A percentile compares a stretch with the other conserved stretches of the same genome.
Evolutionary conservation across 2,888 invertebrate species (phyloP).

Genomic region (Anticlea derivata): DNA sequence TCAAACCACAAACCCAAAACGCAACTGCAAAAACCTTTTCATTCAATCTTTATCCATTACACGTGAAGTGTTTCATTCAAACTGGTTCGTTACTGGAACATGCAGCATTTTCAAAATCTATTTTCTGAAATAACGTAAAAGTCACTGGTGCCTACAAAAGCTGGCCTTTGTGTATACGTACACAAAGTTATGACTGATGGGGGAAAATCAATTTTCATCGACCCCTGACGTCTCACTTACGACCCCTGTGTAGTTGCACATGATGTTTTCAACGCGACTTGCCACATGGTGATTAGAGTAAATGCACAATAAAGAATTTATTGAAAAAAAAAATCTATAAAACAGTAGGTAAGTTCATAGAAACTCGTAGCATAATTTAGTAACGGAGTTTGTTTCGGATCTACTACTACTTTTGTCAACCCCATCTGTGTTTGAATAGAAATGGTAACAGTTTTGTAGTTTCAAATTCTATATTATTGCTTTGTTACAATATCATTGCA

Average conservation of each 20-base stretch:
- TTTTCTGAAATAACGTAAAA: constrained; percentile 40
- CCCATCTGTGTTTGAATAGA: no score
- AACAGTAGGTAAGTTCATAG: no score
- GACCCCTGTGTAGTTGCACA: constrained; percentile 44
- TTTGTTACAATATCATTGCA: no score
- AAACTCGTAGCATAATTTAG: no score
- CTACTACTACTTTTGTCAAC: no score
- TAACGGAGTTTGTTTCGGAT: no score
- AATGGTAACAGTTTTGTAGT: no score
- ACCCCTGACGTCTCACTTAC: constrained; percentile 77
- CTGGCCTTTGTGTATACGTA: constrained; percentile 52
- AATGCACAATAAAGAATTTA: no score
- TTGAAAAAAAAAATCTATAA: no score
- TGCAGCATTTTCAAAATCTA: constrained; percentile 27
- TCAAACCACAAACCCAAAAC: constrained; percentile 12
- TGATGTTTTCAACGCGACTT: background rate
- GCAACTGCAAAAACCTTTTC: constrained; percentile 19
- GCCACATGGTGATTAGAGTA: background rate
- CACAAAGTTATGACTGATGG: constrained; percentile 73
- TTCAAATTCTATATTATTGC: no score
- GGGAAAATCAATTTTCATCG: constrained; percentile 79
- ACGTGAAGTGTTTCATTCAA: constrained; percentile 31
- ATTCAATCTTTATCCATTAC: constrained; percentile 33
- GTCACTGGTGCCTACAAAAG: constrained; percentile 43
- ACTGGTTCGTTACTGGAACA: constrained; percentile 27